phyloP scores from a whole-genome alignment of 2,888 invertebrate genomes.

The Cryptocheilus praepositus region DNA sequence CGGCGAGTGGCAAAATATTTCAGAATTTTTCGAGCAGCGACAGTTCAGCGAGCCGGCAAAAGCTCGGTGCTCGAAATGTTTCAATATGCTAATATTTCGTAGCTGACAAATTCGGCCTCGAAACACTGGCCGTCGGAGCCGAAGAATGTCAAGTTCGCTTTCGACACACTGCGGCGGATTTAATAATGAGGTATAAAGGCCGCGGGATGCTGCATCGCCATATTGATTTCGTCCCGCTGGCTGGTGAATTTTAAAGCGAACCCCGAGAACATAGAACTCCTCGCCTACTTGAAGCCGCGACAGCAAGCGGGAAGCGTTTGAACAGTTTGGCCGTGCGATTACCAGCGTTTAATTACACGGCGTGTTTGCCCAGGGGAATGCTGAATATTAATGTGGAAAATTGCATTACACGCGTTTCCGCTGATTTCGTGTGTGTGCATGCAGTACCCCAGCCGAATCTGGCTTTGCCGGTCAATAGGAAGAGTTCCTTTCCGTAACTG shows the following conservation, averaged over 20 bases:
- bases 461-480: not conserved
- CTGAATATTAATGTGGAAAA: constrained; percentile 3
- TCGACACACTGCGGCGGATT: constrained; percentile 17
- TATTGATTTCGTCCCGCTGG: constrained; percentile 48
- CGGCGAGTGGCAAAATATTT: too few species aligned
- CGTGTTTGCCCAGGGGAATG: not conserved
- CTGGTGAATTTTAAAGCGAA: not conserved
- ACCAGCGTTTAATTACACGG: constrained; percentile 2
- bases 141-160: not conserved
- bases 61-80: not conserved
- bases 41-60: too few species aligned
- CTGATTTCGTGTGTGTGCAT: not conserved
- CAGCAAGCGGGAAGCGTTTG: not conserved
- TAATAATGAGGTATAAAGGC: constrained; percentile 16
- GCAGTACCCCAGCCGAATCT: too few species aligned
- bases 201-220: constrained; percentile 42
- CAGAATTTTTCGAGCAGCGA: too few species aligned
- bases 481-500: not conserved
- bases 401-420: not conserved
- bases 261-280: not conserved
- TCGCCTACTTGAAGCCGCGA: constrained; percentile 3
- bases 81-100: not conserved
- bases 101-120: not conserved
- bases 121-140: not conserved
- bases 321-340: not conserved